Evolutionary conservation across 2,113 vertebrate genomes (phyloP).

Genomic region (Mustela lutreola): DNA sequence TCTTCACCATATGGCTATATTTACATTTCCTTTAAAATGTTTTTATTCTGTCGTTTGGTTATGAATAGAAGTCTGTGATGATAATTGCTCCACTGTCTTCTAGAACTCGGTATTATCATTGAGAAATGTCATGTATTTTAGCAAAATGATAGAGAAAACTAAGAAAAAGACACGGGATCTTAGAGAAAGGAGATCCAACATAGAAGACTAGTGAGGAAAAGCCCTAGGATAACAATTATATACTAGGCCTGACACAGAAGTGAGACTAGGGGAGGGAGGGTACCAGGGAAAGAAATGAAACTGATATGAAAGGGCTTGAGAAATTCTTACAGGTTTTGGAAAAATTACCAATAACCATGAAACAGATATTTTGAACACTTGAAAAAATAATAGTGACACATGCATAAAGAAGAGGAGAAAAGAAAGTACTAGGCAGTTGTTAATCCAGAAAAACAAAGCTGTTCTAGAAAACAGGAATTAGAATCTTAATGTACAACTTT

Average conservation of each 20-base stretch:
- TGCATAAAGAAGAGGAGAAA: background rate
- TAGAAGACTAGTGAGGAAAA: background rate
- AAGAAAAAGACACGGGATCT: background rate
- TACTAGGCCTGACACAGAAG: background rate
- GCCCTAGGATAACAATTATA: background rate
- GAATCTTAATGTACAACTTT: background rate
- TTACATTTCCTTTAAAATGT: background rate
- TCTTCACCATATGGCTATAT: background rate
- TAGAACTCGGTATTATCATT: background rate
- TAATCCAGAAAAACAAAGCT: background rate
- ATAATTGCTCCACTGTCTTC: background rate
- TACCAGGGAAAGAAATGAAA: background rate
- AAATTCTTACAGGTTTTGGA: background rate
- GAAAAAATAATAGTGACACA: background rate
- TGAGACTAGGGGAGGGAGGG: background rate
- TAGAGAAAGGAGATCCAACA: background rate
- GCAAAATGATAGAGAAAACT: background rate
- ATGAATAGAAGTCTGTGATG: background rate
- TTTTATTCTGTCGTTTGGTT: background rate
- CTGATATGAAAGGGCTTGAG: background rate
- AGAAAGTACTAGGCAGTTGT: background rate
- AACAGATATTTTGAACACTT: background rate
- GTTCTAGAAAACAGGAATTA: background rate
- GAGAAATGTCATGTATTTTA: background rate
- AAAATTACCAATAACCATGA: background rate